Evolutionary conservation across 2,888 invertebrate genomes (phyloP), one percentile per base, ranked within the genome.

Genomic region (Oscheius sp.): DNA sequence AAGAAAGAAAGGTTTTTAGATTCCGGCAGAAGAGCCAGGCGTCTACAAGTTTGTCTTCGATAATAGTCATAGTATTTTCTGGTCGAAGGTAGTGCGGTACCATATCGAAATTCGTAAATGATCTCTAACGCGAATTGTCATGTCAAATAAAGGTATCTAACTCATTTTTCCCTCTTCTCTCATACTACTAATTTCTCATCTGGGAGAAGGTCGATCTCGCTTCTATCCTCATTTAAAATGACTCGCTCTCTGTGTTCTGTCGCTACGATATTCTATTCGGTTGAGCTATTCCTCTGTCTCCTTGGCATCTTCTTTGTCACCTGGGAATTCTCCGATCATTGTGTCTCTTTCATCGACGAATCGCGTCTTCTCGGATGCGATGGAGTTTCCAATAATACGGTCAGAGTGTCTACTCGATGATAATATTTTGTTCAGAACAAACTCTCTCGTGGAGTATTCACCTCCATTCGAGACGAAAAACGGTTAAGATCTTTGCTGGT

Each of bases 1-100:
- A n/a, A n/a, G n/a, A n/a, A n/a, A n/a, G n/a, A n/a, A n/a, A 6
- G n/a, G n/a, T 33, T 38, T 59, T 45, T 17, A 75, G 78, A 65
- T 75, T 8, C 26, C 30, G 9, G 76, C 78, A 1, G 71, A 73
- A 30, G 74, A 74, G 28, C 74, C 80, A 0, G 82, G 82, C 24
- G 67, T 77, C 4, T 82, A 82, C 70, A 79, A 80, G 51, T 75
- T 82, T 14, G 68, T 75, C 6, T 82, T 82, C 57, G 82, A 81
- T 49, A 82, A 82, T 54, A 74, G 73, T 9, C 80, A 82, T 56
- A 74, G 80, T 17, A 74, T 72, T 41, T 38, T 78, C 24, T 67
- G 75, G 54, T 69, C 72, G 4, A 78, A 78, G 56, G 67, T 65
- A 12, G 61, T 78, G 38, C 67, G 68, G 28, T 78, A 78, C 64